phyloP scores from a whole-genome alignment of 2,888 invertebrate species.

The Dryadula phaetusa region DNA sequence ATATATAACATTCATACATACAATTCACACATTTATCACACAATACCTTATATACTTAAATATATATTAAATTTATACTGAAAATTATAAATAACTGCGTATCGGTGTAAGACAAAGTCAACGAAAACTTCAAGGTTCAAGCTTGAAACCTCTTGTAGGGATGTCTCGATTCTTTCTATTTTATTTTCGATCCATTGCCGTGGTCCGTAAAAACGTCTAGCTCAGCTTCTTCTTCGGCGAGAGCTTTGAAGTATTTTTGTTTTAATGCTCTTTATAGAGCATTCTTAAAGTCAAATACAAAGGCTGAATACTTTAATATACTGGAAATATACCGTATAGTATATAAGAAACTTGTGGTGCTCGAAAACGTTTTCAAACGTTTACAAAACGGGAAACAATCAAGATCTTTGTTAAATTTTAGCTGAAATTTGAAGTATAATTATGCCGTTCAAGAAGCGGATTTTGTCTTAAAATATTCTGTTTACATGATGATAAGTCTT shows the following conservation, averaged over 20 bases:
- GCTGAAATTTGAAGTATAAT: conserved; percentile 5
- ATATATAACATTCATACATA: no score
- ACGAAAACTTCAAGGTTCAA: conserved; percentile 65
- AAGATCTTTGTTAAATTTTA: conserved; percentile 15
- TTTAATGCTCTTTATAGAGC: conserved; percentile 47
- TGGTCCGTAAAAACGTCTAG: conserved; percentile 77
- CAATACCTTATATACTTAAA: no score
- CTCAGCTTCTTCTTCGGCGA: conserved; percentile 62
- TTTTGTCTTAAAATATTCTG: background rate
- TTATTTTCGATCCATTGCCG: conserved; percentile 80
- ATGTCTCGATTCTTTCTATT: conserved; percentile 81
- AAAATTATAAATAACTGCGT: no score
- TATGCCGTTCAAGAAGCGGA: background rate
- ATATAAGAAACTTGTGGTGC: conserved; percentile 19
- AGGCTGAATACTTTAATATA: no score
- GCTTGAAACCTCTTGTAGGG: conserved; percentile 79
- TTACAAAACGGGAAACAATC: conserved; percentile 13
- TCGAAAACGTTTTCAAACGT: conserved; percentile 1
- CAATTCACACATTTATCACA: no score
- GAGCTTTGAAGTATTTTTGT: conserved; percentile 53
- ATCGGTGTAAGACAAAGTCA: conserved; percentile 59
- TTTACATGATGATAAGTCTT: background rate
- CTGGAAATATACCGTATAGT: conserved; percentile 33
- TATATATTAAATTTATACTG: no score
- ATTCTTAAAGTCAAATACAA: conserved; percentile 46